Base-by-base conservation (phyloP, 2,113 vertebrate species). In the Lagopus leucura region DNA sequence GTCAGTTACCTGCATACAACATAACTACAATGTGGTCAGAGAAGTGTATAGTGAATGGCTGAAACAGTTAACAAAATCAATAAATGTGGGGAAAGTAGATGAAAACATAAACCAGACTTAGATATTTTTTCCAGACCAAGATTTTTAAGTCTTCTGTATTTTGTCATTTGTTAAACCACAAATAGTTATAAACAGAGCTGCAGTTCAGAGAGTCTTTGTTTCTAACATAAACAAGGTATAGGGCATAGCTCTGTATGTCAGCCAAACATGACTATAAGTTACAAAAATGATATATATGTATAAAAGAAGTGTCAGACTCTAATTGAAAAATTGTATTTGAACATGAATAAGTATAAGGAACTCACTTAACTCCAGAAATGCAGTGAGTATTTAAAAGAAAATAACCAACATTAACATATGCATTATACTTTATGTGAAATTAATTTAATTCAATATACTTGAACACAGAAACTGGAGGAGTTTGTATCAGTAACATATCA, bases 141-240 rank as follows among this genome's bases (percentile, higher is more conserved):
- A 97, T 97, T 95, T 98, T 97, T 96, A 96, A 95, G 97, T 95
- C 97, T 97, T 97, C 97, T 97, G 97, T 96, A 97, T 98, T 98
- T 97, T 98, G 93, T 98, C 97, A 98, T 97, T 97, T 97, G 96
- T 95, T 97, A 97, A 97, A 96, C 93, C 92, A 94, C 92, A 96
- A 97, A 97, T 95, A 96, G 92, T 80, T 96, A 95, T 94, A 96
- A 94, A 95, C 91, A 97, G 93, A 97, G 72, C 93, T 95, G 57
- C 65, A 94, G 92, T 94, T 97, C 93, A 97, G 88, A 93, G 83
- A 89, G 75, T 38, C 96, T 97, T 97, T 97, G 91, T 97, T 97
- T 93, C 96, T 97, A 97, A 98, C 87, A 95, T 97, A 97, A 98
- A 97, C 94, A 97, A 97, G 96, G 93, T 94, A 95, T 87, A 55